Base-by-base conservation (phyloP, 2,888 invertebrate species). In the Meganola albula region DNA sequence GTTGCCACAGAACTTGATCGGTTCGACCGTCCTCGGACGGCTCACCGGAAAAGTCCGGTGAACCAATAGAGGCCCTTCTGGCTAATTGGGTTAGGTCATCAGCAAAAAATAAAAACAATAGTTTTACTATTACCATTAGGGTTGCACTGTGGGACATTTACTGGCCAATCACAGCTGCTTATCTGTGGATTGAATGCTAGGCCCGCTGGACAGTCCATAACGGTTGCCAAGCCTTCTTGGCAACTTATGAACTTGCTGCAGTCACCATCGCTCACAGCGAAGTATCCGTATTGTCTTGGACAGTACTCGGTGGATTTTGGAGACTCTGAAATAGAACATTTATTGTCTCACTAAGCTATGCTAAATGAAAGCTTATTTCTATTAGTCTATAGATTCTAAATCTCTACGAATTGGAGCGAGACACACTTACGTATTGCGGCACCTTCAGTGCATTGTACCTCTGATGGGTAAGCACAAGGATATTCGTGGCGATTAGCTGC, bases 391-490 rank as follows among this genome's bases (percentile, higher is more conserved):
- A n/a, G n/a, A n/a, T n/a, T n/a, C n/a, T n/a, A 20, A 24, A 1
- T n/a, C n/a, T n/a, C n/a, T n/a, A n/a, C n/a, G n/a, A n/a, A n/a
- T n/a, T n/a, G n/a, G n/a, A n/a, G n/a, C n/a, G n/a, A n/a, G n/a
- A n/a, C n/a, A n/a, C 13, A 58, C 66, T 36, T 60, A 68, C 67
- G 63, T 47, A 33, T 37, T 14, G 74, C 74, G 2, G 88, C 68
- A 47, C 91, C 83, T 37, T 88, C 88, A 2, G 74, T 76, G 60
- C 94, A 94, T 52, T 90, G 84, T 1, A 93, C 91, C 55, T 93
- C 92, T 32, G 90, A 90, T 7, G 94, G 92, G 69, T 93, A 93
- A 44, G 91, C 89, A 52, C 94, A 94, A 2, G 92, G 92, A 53
- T 90, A 92, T 24, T 88, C 86, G 14, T 87, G 88, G 31, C 73